Evolutionary conservation across 1,140 invertebrate genomes (phyloP), one percentile per base, ranked within the genome.

Genomic region (Agraylea sexmaculata): DNA sequence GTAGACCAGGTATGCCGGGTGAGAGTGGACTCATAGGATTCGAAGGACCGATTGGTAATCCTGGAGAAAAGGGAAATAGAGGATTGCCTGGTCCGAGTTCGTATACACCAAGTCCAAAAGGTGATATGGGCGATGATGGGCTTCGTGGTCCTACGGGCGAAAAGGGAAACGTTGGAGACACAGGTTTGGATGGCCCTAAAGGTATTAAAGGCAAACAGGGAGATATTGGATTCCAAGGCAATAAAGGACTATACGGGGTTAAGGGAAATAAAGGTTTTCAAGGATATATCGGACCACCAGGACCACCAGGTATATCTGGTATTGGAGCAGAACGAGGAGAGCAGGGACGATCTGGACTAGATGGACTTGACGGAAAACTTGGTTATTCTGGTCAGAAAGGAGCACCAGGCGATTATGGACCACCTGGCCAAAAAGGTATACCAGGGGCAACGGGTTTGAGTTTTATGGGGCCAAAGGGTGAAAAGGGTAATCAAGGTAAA

Each of bases 191-290:
- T 37, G 69, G 69, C 17, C 49, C 42, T 29, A 28, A 15, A 8
- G 70, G 70, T 17, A 49, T 51, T 13, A 68, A 69, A 50, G 78
- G 78, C 34, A 58, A 63, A 43, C 46, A 49, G 25, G 75, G 75
- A 18, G 77, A 28, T 46, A 57, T 20, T 33, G 61, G 60, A 17
- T 13, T 32, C 2, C 40, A 47, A 37, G 64, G 64, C 15, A 37
- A 48, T 27, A 51, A 57, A 42, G 67, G 67, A 29, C 41, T 53
- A 4, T 62, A 63, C 49, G 81, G 81, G 39, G 45, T 59, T 29
- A 56, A 51, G 25, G 82, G 82, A 38, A 71, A 78, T 51, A 56
- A 67, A 47, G 83, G 83, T 41, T 60, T 70, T 17, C 68, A 62
- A 33, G 83, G 83, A 46, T 55, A 66, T 21, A 68, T 72, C 40